Conservation (phyloP, 1,140 invertebrate species). For the Musca vetustissima region DNA sequence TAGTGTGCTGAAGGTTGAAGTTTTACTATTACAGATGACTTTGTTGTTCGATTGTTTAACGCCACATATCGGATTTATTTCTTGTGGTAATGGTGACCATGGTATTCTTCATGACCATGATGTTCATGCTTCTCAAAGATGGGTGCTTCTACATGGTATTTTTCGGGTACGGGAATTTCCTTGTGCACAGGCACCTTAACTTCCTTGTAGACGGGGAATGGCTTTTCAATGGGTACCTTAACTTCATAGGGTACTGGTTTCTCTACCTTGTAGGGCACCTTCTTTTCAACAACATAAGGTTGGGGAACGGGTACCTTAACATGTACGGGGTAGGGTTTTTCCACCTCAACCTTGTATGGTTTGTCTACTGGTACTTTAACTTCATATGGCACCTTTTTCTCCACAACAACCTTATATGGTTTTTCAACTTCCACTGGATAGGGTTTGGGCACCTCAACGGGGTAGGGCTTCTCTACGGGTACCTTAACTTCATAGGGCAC, state of each 20-base stretch:
- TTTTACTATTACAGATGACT: too few species aligned
- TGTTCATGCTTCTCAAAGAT: slow-evolving; percentile 59
- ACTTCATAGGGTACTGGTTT: slow-evolving; percentile 76
- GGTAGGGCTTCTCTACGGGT: slow-evolving; percentile 72
- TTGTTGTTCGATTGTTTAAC: slow-evolving; percentile 19
- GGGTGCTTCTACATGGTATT: slow-evolving; percentile 67
- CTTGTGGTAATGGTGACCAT: slow-evolving; percentile 38
- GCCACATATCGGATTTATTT: slow-evolving; percentile 29
- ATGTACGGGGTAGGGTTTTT: slow-evolving; percentile 74
- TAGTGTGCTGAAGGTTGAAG: too few species aligned
- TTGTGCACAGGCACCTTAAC: slow-evolving; percentile 73
- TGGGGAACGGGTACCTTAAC: slow-evolving; percentile 77
- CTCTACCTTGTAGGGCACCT: slow-evolving; percentile 68
- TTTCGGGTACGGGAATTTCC: slow-evolving; percentile 73
- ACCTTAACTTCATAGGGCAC: slow-evolving; percentile 71
- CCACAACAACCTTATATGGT: slow-evolving; percentile 71
- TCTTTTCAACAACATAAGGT: slow-evolving; percentile 76
- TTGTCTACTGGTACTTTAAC: slow-evolving; percentile 71
- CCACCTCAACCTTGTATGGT: slow-evolving; percentile 76
- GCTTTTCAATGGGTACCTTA: slow-evolving; percentile 77
- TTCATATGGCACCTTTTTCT: slow-evolving; percentile 74
- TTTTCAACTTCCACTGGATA: slow-evolving; percentile 76
- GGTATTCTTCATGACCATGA: too few species aligned
- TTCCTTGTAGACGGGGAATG: slow-evolving; percentile 74
- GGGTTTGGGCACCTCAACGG: slow-evolving; percentile 71